Base-by-base conservation (phyloP, 2,888 invertebrate species). In the Caenorhabditis uteleia region DNA sequence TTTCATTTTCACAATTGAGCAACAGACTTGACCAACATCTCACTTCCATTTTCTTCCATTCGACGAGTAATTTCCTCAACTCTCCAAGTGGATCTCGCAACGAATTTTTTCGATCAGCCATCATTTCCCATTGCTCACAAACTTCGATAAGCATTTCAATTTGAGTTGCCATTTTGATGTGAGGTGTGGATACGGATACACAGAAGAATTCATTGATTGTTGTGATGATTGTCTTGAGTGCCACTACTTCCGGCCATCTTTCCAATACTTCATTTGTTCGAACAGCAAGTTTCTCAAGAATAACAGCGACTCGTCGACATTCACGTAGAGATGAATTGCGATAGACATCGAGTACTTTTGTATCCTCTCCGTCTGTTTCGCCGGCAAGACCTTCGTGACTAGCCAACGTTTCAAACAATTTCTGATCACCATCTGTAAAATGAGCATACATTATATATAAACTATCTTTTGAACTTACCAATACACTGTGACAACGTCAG, bases 111-210 rank as follows among this genome's bases (percentile, higher is more conserved):
- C 80, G 62, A 46, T 77, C 74, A 5, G 83, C 79, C 45, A 82
- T 67, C 50, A 72, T 71, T 56, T 83, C 77, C 83, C 83, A 84
- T 25, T 78, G 68, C 34, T 82, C 78, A 23, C 73, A 68, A 25
- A 75, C 69, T 38, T 73, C 83, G 1, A 95, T 86, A 1, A 98
- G 85, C 44, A 94, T 86, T 84, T 98, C 97, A 49, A 97, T 86
- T 0, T 95, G 95, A 0, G 91, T 90, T 1, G 94, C 88, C 81
- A 92, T 93, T 70, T 93, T 89, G 59, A 92, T 90, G 3, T 97
- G 86, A 0, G 95, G 90, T 67, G 91, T 90, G 0, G 89, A 89
- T 4, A 74, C 60, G 5, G 74, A 55, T 1, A 58, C 44, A 14
- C 55, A 42, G 26, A 66, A 43, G 44, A 82, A 79, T n/a, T 51